Conservation (phyloP, 2,113 vertebrate genomes). For the Osmerus mordax region DNA sequence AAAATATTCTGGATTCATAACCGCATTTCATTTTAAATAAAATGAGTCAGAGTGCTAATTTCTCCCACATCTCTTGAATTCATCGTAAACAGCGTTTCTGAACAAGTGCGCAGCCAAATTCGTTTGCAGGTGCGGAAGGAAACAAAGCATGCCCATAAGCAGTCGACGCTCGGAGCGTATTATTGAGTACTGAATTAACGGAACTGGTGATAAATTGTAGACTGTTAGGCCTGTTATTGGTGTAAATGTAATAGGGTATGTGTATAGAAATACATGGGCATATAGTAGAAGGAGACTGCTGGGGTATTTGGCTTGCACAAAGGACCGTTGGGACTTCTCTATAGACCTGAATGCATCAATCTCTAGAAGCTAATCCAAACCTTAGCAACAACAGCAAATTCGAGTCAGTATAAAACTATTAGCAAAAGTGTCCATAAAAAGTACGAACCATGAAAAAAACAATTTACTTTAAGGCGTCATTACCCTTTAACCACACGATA, state of each 20-base stretch:
- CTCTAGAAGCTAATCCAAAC: background rate
- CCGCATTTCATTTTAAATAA: background rate
- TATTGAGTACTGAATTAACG: background rate
- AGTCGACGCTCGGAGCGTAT: slow-evolving; percentile 12
- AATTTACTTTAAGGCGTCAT: too few species aligned
- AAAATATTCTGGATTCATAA: background rate
- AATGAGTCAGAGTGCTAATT: background rate
- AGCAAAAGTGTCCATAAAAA: too few species aligned
- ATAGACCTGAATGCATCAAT: background rate
- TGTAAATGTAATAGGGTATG: too few species aligned
- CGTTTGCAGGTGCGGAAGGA: background rate
- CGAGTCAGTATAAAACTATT: too few species aligned
- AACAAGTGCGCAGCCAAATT: background rate
- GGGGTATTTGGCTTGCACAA: background rate
- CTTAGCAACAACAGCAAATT: background rate
- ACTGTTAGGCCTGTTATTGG: background rate
- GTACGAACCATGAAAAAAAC: too few species aligned
- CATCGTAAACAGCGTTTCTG: background rate
- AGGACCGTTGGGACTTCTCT: background rate
- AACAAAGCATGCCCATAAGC: slow-evolving; percentile 42
- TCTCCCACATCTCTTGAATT: background rate
- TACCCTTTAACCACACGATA: too few species aligned
- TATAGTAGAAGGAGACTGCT: background rate
- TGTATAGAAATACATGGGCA: too few species aligned
- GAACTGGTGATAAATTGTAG: background rate